phyloP scores from a whole-genome alignment of 2,888 invertebrate genomes.

The Ectemnius cavifrons region DNA sequence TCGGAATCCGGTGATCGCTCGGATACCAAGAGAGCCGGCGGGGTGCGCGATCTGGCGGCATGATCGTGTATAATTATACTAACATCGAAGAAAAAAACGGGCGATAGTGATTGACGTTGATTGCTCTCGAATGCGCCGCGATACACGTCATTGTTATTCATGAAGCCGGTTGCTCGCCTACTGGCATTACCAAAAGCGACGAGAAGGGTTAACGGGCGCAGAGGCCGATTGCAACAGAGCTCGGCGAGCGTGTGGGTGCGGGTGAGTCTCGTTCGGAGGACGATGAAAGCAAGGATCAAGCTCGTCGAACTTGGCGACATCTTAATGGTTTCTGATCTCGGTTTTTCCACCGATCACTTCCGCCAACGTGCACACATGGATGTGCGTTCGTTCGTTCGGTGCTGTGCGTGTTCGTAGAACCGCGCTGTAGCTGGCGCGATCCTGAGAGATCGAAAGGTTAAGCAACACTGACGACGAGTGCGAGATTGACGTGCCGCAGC shows the following conservation, averaged over 20 bases:
- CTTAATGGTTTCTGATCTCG: slow-evolving; percentile 48
- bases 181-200: slow-evolving; percentile 57
- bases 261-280: slow-evolving; percentile 10
- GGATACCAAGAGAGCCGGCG: neutral
- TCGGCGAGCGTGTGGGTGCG: slow-evolving; percentile 25
- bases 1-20: too few species aligned
- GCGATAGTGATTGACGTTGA: slow-evolving; percentile 52
- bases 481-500: slow-evolving; percentile 53
- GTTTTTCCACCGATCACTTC: slow-evolving; percentile 45
- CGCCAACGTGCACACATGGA: too few species aligned
- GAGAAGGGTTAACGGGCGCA: slow-evolving; percentile 27
- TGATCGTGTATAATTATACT: slow-evolving; percentile 1
- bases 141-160: slow-evolving; percentile 48
- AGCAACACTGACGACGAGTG: slow-evolving; percentile 45
- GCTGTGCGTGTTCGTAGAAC: neutral
- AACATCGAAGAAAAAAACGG: slow-evolving; percentile 8
- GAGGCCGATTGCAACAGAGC: slow-evolving; percentile 39
- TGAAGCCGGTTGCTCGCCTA: slow-evolving; percentile 46
- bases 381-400: too few species aligned
- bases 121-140: slow-evolving; percentile 34
- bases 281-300: slow-evolving; percentile 16
- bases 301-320: slow-evolving; percentile 46
- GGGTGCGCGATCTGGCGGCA: neutral
- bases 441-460: slow-evolving; percentile 45
- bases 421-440: slow-evolving; percentile 5